Evolutionary conservation across 2,888 invertebrate species (phyloP).

Genomic region (Schrankia costaestrigalis): DNA sequence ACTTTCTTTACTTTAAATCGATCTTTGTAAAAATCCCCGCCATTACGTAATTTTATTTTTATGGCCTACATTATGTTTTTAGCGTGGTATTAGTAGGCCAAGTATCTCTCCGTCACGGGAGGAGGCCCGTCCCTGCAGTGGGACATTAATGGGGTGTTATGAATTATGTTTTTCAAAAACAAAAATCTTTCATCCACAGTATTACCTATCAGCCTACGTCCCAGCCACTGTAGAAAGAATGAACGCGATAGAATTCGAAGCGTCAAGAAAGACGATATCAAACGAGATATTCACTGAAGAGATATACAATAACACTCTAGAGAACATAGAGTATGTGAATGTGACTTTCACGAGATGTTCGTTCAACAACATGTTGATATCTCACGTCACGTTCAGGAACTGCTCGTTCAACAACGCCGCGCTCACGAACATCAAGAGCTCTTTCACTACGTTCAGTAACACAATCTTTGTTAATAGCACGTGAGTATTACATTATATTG

Average conservation of each 20-base stretch:
- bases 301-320: conserved; percentile 80
- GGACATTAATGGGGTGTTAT: too few species aligned
- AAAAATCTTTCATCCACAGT: conserved; percentile 43
- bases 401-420: conserved; percentile 85
- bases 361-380: conserved; percentile 85
- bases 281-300: conserved; percentile 55
- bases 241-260: conserved; percentile 53
- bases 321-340: conserved; percentile 83
- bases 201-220: conserved; percentile 79
- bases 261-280: conserved; percentile 45
- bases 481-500: conserved; percentile 63
- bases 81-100: too few species aligned
- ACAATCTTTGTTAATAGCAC: conserved; percentile 82
- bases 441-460: conserved; percentile 84
- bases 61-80: too few species aligned
- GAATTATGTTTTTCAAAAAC: too few species aligned
- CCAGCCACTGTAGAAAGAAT: conserved; percentile 70
- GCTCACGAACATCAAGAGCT: conserved; percentile 86
- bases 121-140: too few species aligned
- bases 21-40: too few species aligned
- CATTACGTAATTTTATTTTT: too few species aligned
- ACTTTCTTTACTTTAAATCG: too few species aligned
- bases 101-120: too few species aligned
- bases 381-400: conserved; percentile 85
- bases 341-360: conserved; percentile 83